phyloP scores from a whole-genome alignment of 2,797 vertebrate species.

The Molossus molossus region DNA sequence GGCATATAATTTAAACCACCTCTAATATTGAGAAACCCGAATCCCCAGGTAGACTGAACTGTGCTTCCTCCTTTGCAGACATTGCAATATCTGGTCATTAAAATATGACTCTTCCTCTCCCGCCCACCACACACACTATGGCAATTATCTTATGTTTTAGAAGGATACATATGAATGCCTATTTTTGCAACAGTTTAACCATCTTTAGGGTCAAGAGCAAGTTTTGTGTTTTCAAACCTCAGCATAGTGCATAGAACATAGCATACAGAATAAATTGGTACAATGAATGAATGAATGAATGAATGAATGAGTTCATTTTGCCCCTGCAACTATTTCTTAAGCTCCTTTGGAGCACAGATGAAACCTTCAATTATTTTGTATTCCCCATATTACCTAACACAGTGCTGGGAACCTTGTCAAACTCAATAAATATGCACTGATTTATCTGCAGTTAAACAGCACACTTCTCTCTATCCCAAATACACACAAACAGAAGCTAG shows the following conservation, averaged over 20 bases:
- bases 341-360: neutral
- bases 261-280: neutral
- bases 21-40: neutral
- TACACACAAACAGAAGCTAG: conserved; percentile 1
- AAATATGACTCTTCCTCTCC: neutral
- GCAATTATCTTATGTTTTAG: conserved; percentile 20
- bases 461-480: neutral
- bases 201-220: conserved; percentile 2
- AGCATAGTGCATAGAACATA: neutral
- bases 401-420: conserved; percentile 30
- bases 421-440: conserved; percentile 12
- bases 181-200: neutral
- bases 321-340: conserved; percentile 27
- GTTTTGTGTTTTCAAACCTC: conserved; percentile 11
- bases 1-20: conserved; percentile 34
- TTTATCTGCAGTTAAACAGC: conserved; percentile 22
- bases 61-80: neutral
- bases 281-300: conserved; percentile 27
- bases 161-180: neutral
- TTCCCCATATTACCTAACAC: neutral
- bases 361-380: conserved; percentile 34
- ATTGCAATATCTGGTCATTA: neutral
- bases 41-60: neutral
- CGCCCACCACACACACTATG: neutral
- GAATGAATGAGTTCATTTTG: neutral